phyloP scores from a whole-genome alignment of 2,888 invertebrate species.

The Cremastinae sp. region DNA sequence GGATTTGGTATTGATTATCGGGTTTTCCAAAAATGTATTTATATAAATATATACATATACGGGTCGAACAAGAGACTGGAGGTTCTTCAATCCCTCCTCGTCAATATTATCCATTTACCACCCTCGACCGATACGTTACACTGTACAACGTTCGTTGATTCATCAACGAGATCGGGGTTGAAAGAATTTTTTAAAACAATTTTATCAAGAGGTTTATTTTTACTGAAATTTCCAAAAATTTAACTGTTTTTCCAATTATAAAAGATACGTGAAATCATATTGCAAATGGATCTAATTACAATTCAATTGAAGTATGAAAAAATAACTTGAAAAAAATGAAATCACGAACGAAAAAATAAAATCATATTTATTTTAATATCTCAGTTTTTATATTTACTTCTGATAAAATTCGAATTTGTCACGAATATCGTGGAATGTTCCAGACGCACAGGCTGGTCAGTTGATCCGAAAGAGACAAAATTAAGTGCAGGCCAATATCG shows the following conservation, averaged over 20 bases:
- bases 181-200: not conserved
- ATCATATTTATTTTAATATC: not conserved
- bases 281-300: too few species aligned
- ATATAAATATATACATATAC: constrained; percentile 24
- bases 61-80: constrained; percentile 29
- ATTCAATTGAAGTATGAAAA: too few species aligned
- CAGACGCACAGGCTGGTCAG: not conserved
- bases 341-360: not conserved
- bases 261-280: too few species aligned
- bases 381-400: not conserved
- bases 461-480: constrained; percentile 2
- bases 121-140: constrained; percentile 3
- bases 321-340: too few species aligned
- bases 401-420: not conserved
- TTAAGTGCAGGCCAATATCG: constrained; percentile 30
- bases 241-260: too few species aligned
- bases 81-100: constrained; percentile 31
- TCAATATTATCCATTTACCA: constrained; percentile 25
- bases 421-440: not conserved
- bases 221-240: too few species aligned
- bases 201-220: not conserved
- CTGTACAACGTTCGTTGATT: constrained; percentile 1
- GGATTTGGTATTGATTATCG: constrained; percentile 64
- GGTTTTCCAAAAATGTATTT: constrained; percentile 60
- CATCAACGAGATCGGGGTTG: constrained; percentile 4